Evolutionary conservation across 2,797 vertebrate genomes (phyloP).

Genomic region (Chelmon rostratus): DNA sequence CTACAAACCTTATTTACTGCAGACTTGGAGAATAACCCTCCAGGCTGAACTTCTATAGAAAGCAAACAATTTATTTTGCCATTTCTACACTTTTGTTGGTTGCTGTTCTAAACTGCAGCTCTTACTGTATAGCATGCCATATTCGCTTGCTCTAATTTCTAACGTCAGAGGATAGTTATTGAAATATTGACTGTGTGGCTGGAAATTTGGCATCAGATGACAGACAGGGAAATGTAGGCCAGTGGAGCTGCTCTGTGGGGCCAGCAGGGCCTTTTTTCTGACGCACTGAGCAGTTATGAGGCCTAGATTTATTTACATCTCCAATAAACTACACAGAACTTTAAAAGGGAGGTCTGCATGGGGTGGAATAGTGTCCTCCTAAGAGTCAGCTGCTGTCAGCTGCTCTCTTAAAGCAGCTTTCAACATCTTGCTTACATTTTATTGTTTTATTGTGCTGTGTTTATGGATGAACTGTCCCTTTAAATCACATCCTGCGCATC

Average conservation of each 20-base stretch:
- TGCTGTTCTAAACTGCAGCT: conserved; percentile 20
- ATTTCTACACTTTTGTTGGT: conserved; percentile 26
- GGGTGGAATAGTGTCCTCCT: background rate
- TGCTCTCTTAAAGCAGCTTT: conserved; percentile 29
- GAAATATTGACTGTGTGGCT: conserved; percentile 70
- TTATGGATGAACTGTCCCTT: conserved; percentile 57
- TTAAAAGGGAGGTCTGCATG: conserved; percentile 6
- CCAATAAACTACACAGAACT: conserved; percentile 36
- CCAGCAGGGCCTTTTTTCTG: conserved; percentile 22
- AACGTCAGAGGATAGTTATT: conserved; percentile 53
- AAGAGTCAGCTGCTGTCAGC: background rate
- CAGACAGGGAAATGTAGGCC: conserved; percentile 70
- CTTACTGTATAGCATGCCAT: conserved; percentile 4
- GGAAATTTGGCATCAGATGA: conserved; percentile 77
- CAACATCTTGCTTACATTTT: conserved; percentile 23
- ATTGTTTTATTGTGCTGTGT: conserved; percentile 28
- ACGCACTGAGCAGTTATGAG: conserved; percentile 40
- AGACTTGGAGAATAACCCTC: conserved; percentile 20
- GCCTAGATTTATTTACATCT: conserved; percentile 57
- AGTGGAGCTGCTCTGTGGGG: conserved; percentile 54
- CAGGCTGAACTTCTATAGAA: conserved; percentile 35
- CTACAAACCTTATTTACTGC: conserved; percentile 30
- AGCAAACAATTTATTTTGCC: conserved; percentile 41
- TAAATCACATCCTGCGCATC: conserved; percentile 57
- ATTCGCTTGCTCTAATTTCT: conserved; percentile 35